Percentiles rank a stretch among this genome's conserved stretches.
Conservation (phyloP, 1,140 invertebrate genomes). For the Coelopa frigida region DNA sequence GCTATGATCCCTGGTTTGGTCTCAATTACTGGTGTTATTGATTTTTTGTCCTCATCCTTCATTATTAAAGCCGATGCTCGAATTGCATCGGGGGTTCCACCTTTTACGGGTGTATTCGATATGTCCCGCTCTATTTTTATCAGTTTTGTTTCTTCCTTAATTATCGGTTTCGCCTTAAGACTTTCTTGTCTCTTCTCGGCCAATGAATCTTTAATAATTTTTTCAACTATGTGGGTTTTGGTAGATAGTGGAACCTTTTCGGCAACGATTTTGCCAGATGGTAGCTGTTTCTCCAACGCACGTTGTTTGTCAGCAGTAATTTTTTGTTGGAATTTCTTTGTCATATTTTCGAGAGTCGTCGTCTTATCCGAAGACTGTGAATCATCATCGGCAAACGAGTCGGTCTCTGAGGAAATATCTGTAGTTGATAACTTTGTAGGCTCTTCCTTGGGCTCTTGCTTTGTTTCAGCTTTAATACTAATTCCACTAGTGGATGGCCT, state of each 20-base stretch:
- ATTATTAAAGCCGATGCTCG: too few species aligned
- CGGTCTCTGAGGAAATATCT: constrained; percentile 37
- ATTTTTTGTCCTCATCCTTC: constrained; percentile 19
- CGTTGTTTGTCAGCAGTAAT: constrained; percentile 17
- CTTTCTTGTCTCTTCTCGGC: constrained; percentile 21
- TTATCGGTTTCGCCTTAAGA: constrained; percentile 19
- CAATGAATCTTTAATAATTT: constrained; percentile 19
- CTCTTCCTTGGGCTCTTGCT: constrained; percentile 19
- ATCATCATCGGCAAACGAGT: constrained; percentile 39
- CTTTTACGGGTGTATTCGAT: too few species aligned
- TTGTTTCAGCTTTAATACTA: constrained; percentile 23
- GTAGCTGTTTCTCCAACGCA: constrained; percentile 9
- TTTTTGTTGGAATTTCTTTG: constrained; percentile 19
- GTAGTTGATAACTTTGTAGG: constrained; percentile 29
- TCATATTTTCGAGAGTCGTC: constrained; percentile 20
- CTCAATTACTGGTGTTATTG: neutral
- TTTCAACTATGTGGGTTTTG: constrained; percentile 15
- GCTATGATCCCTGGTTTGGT: constrained; percentile 13
- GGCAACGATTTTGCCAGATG: neutral
- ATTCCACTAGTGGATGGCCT: neutral
- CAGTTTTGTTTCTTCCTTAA: constrained; percentile 10
- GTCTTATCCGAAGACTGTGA: constrained; percentile 40
- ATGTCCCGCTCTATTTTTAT: neutral
- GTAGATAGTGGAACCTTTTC: neutral
- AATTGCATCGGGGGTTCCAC: too few species aligned